phyloP scores from a whole-genome alignment of 2,797 vertebrate genomes.

The Discoglossus pictus region DNA sequence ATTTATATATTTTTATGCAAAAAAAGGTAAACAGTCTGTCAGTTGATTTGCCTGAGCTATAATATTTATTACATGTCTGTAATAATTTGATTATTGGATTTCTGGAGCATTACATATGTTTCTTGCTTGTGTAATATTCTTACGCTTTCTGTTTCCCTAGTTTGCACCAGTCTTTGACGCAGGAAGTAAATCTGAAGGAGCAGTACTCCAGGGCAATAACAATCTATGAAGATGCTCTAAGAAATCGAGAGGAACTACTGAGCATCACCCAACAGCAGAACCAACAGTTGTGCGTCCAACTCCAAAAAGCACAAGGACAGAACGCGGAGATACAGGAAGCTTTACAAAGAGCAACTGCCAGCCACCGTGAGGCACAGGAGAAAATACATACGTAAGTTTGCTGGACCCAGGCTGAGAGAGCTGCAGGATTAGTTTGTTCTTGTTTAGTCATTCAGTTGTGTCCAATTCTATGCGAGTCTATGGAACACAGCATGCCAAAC shows the following conservation, averaged over 20 bases:
- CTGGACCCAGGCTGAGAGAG: not conserved
- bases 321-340: conserved; percentile 71
- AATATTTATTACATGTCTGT: too few relatives aligned
- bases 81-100: too few relatives aligned
- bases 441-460: too few relatives aligned
- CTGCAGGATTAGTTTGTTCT: not conserved
- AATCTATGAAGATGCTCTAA: conserved; percentile 61
- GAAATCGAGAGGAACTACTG: conserved; percentile 60
- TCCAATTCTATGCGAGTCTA: too few relatives aligned
- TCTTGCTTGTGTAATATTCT: too few relatives aligned
- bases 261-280: conserved; percentile 65
- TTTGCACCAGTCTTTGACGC: conserved; percentile 71
- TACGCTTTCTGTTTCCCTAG: conserved; percentile 63
- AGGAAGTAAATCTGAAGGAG: conserved; percentile 67
- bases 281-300: conserved; percentile 69
- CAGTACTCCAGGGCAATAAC: conserved; percentile 59
- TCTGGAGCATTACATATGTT: too few relatives aligned
- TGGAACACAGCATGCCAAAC: too few relatives aligned
- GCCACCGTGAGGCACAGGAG: conserved; percentile 75
- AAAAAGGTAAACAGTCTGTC: too few relatives aligned
- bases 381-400: conserved; percentile 82
- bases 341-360: conserved; percentile 73
- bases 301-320: conserved; percentile 76
- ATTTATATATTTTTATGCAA: too few relatives aligned
- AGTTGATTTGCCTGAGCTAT: too few relatives aligned